phyloP scores from a whole-genome alignment of 2,113 vertebrate species.

The Poeciliopsis turrubarensis region DNA sequence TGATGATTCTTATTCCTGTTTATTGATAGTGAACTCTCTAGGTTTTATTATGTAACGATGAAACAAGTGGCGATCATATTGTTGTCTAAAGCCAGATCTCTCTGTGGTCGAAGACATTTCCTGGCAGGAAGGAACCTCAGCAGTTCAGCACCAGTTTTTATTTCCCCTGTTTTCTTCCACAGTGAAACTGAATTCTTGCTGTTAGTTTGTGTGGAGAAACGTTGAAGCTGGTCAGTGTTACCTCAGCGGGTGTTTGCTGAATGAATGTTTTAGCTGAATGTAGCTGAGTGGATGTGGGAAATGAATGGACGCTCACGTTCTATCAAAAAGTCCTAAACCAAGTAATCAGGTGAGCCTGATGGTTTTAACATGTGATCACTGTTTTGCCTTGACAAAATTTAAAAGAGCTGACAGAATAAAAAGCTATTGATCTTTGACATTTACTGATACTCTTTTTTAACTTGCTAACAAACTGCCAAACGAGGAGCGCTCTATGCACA shows the following conservation, averaged over 20 bases:
- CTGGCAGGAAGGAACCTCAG: constrained; percentile 33
- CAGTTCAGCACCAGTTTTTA: constrained; percentile 29
- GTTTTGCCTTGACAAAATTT: neutral
- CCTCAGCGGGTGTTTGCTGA: constrained; percentile 27
- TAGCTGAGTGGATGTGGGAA: neutral
- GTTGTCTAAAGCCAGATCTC: constrained; percentile 69
- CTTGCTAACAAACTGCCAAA: neutral
- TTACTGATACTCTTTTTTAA: neutral
- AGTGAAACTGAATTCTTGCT: constrained; percentile 55
- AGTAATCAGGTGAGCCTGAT: neutral
- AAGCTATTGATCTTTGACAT: neutral
- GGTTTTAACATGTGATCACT: neutral
- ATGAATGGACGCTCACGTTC: neutral
- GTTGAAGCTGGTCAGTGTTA: constrained; percentile 55
- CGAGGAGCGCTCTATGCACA: neutral
- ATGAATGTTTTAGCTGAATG: neutral
- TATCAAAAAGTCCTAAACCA: neutral
- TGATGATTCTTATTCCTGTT: constrained; percentile 68
- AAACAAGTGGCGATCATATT: constrained; percentile 65
- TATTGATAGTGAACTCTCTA: constrained; percentile 65
- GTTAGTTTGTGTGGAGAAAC: constrained; percentile 41
- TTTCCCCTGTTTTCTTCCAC: constrained; percentile 43
- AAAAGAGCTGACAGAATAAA: neutral
- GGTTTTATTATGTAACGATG: constrained; percentile 68
- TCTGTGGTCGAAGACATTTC: constrained; percentile 63